Conservation (phyloP, 2,113 vertebrate genomes). For the Gallinago jamesoni region DNA sequence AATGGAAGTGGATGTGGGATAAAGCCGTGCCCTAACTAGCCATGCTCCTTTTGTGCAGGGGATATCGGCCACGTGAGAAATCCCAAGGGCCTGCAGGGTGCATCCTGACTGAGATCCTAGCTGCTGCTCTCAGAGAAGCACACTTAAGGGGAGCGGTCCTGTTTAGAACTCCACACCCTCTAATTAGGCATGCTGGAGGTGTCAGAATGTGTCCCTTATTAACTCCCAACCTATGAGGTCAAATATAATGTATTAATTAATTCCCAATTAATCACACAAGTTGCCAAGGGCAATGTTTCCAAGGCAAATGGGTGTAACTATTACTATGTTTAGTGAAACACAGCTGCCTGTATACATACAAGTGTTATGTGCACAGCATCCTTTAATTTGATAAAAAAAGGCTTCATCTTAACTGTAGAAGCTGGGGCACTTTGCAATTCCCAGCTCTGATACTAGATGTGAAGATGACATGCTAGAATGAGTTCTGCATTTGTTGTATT, state of each 20-base stretch:
- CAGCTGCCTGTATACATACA: background rate
- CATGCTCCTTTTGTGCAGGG: background rate
- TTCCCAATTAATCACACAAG: background rate
- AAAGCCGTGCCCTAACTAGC: background rate
- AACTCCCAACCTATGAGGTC: background rate
- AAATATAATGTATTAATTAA: background rate
- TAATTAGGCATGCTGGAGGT: background rate
- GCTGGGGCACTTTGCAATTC: background rate
- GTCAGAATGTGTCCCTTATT: background rate
- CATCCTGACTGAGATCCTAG: background rate
- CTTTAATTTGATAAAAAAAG: background rate
- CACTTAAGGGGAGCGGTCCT: background rate
- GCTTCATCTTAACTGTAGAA: background rate
- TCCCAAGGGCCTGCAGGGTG: background rate
- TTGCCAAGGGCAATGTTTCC: background rate
- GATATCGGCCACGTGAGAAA: background rate
- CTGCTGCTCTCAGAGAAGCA: background rate
- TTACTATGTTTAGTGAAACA: background rate
- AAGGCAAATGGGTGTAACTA: background rate
- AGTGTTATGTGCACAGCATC: background rate
- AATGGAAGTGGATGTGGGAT: background rate
- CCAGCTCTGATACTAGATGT: background rate
- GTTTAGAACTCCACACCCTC: background rate
- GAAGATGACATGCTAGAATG: background rate
- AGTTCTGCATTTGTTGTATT: background rate